Evolutionary conservation across 2,888 invertebrate genomes (phyloP), one percentile per base, ranked within the genome.

Genomic region (Sinodicranocentrus sp.): DNA sequence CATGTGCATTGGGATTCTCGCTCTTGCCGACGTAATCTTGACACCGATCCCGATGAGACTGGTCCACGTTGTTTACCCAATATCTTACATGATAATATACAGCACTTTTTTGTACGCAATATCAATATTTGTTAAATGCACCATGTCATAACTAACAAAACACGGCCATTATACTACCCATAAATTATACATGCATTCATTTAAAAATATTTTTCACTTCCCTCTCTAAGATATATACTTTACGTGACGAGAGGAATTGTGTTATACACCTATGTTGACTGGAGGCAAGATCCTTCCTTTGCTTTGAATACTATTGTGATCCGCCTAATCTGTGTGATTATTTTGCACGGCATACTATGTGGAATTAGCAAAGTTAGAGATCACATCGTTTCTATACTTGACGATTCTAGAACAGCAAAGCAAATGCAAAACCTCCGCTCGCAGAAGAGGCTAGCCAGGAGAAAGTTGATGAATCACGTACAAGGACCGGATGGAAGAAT

Each of bases 361-460:
- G 52, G 21, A n/a, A 10, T 77, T 2, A 33, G 26, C 15, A 17
- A 17, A 21, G n/a, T 77, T 0, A 57, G 84, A 0, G 84, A 84
- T 39, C 57, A 75, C 19, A 10, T 80, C 25, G 71, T 84, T 15
- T 80, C 84, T 15, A 6, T 80, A 5, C 39, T 84, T 1, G 84
- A 84, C 61, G 70, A 70, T 33, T 68, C 75, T 1, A 48, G 71
- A 2, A 76, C 70, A 1, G 39, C 68, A 1, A 57, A 75, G n/a
- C 61, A 73, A 15, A 21, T 73, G 23, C 80, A 80, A 54, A 75
- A 67, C 26, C 52, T 84, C 1, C 75, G 84, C 3, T 39, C 59
- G 0, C 84, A 84, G 59, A 84, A 84, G 67, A 33, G 84, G 44
- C 65, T 84, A 1, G 80, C 80, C 2, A 48, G 84, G 15, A 19